A percentile compares a stretch with the other conserved stretches of the same genome.
Conservation (phyloP, 1,140 invertebrate species). For the Epicauta chinensis region DNA sequence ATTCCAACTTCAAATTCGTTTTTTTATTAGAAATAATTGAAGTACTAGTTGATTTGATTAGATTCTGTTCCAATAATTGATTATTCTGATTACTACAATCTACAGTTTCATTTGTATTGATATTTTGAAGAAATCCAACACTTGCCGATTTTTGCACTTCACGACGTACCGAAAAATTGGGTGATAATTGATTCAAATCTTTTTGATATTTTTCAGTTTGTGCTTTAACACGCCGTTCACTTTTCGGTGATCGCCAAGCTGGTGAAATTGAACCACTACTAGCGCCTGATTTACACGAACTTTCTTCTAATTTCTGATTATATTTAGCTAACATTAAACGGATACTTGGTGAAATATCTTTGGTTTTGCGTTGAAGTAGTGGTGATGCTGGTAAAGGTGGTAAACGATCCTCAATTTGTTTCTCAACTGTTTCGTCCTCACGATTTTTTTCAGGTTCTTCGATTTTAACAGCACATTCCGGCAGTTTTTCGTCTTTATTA, state of each 20-base stretch:
- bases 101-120: not conserved
- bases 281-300: slow-evolving; percentile 41
- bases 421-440: slow-evolving; percentile 1
- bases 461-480: not conserved
- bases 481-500: not conserved
- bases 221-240: slow-evolving; percentile 49
- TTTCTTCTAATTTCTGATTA: slow-evolving; percentile 44
- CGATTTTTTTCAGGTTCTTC: not conserved
- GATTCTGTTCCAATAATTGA: too few relatives aligned
- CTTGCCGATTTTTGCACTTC: slow-evolving; percentile 52
- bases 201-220: slow-evolving; percentile 53
- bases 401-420: slow-evolving; percentile 14
- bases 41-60: too few relatives aligned
- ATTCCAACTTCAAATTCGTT: not conserved
- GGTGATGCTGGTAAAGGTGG: slow-evolving; percentile 52
- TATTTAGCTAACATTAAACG: slow-evolving; percentile 61
- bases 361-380: slow-evolving; percentile 45
- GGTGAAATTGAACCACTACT: slow-evolving; percentile 54
- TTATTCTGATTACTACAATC: too few relatives aligned
- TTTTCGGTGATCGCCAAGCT: slow-evolving; percentile 52
- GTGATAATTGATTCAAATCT: slow-evolving; percentile 38
- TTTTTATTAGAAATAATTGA: not conserved
- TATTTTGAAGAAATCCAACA: slow-evolving; percentile 38
- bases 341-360: slow-evolving; percentile 59
- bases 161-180: slow-evolving; percentile 24